Evolutionary conservation across 1,140 invertebrate species (phyloP).

Genomic region (Colletes gigas): DNA sequence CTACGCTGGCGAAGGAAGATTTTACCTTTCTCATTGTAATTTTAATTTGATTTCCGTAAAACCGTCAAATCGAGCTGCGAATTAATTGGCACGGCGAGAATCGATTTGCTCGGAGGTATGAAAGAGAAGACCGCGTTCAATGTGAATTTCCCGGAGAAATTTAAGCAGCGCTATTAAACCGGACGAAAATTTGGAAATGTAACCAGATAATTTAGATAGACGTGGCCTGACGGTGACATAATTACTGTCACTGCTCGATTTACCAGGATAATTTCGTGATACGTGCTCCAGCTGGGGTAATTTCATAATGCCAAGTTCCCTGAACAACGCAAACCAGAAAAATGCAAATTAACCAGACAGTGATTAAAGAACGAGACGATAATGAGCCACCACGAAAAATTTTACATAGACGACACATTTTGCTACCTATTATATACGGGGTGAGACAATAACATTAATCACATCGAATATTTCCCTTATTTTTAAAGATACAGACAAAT

Average conservation of each 20-base stretch:
- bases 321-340: slow-evolving; percentile 52
- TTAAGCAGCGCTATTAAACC: slow-evolving; percentile 57
- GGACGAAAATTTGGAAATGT: slow-evolving; percentile 66
- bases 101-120: slow-evolving; percentile 15
- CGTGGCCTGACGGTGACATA: slow-evolving; percentile 63
- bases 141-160: slow-evolving; percentile 32
- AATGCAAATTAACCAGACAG: slow-evolving; percentile 51
- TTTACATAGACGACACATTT: slow-evolving; percentile 9
- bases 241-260: slow-evolving; percentile 66
- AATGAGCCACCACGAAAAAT: slow-evolving; percentile 48
- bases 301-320: slow-evolving; percentile 59
- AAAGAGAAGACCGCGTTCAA: slow-evolving; percentile 1
- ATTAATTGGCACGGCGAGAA: slow-evolving; percentile 30
- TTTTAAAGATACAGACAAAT: no score
- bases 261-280: slow-evolving; percentile 67
- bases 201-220: slow-evolving; percentile 67
- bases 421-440: no score
- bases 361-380: slow-evolving; percentile 63
- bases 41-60: slow-evolving; percentile 3
- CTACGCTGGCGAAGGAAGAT: background rate
- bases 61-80: background rate
- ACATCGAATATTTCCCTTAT: no score
- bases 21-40: background rate
- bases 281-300: slow-evolving; percentile 58
- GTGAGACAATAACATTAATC: background rate